These are phyloP conservation scores for Muscina levida DNA, from an alignment of 2,888 invertebrate species.

Conservation along the genomic window DNA sequence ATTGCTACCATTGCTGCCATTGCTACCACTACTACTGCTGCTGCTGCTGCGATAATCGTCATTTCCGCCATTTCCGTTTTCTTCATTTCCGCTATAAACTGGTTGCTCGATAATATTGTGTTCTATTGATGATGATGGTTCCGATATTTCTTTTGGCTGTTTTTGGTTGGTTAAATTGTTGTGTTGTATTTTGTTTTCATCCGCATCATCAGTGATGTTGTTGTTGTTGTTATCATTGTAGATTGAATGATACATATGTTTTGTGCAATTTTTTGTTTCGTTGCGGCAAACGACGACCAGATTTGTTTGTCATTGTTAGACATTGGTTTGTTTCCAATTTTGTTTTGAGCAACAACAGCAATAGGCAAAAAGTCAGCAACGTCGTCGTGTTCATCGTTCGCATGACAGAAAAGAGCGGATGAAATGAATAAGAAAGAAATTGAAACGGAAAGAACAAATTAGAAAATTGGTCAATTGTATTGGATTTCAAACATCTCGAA, in stretches of 20 bases:
- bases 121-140: constrained; percentile 78
- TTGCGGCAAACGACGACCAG: not conserved
- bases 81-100: constrained; percentile 79
- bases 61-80: constrained; percentile 79
- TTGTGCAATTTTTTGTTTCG: constrained; percentile 59
- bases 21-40: constrained; percentile 65
- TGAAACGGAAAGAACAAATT: constrained; percentile 68
- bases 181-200: too few relatives aligned
- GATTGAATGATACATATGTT: constrained; percentile 41
- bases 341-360: too few relatives aligned
- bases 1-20: constrained; percentile 59
- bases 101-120: constrained; percentile 79
- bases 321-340: constrained; percentile 14
- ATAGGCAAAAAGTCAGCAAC: not conserved
- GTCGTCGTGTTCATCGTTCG: constrained; percentile 6
- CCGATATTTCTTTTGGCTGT: constrained; percentile 76
- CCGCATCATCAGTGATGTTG: too few relatives aligned
- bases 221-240: constrained; percentile 55
- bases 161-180: constrained; percentile 47
- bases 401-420: constrained; percentile 12
- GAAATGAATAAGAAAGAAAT: constrained; percentile 72
- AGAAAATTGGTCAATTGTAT: constrained; percentile 48
- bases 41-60: constrained; percentile 77
- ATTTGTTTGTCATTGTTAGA: constrained; percentile 37
- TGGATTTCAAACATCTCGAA: constrained; percentile 31